Conservation (phyloP, 2,113 vertebrate genomes). For the Plestiodon gilberti region DNA sequence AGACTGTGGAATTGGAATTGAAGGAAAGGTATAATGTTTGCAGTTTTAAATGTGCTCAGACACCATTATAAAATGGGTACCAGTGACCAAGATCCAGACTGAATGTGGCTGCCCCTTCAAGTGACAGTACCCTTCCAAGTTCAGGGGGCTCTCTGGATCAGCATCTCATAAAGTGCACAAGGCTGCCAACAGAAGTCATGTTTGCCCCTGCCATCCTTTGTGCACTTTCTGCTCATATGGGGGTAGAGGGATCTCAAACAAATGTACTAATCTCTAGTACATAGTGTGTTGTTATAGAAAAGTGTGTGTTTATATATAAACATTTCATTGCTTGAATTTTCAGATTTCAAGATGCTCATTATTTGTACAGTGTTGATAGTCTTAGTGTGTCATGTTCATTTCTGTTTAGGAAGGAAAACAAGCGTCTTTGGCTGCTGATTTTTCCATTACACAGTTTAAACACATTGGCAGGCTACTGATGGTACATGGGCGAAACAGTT, state of each 20-base stretch:
- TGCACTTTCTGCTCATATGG: no score
- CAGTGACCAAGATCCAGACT: neutral
- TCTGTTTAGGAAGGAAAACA: constrained; percentile 91
- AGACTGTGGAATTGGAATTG: constrained; percentile 89
- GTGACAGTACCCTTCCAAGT: no score
- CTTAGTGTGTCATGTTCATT: constrained; percentile 13
- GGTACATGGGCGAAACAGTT: constrained; percentile 98
- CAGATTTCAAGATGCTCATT: neutral
- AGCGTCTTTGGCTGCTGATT: constrained; percentile 96
- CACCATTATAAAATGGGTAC: neutral
- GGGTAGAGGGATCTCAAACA: no score
- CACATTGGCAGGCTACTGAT: constrained; percentile 93
- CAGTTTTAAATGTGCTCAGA: constrained; percentile 14
- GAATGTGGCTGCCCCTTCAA: no score
- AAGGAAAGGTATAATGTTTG: constrained; percentile 88
- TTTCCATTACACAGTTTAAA: constrained; percentile 95
- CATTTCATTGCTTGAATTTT: constrained; percentile 14
- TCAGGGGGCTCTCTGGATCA: no score
- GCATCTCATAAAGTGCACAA: no score
- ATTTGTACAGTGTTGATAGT: constrained; percentile 1
- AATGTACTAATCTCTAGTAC: no score
- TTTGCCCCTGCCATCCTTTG: no score
- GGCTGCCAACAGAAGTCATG: no score
- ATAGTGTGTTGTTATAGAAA: neutral
- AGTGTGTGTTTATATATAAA: neutral